A percentile compares a stretch with the other conserved stretches of the same genome.
Conservation (phyloP, 2,797 vertebrate species). For the Florisuga fusca region DNA sequence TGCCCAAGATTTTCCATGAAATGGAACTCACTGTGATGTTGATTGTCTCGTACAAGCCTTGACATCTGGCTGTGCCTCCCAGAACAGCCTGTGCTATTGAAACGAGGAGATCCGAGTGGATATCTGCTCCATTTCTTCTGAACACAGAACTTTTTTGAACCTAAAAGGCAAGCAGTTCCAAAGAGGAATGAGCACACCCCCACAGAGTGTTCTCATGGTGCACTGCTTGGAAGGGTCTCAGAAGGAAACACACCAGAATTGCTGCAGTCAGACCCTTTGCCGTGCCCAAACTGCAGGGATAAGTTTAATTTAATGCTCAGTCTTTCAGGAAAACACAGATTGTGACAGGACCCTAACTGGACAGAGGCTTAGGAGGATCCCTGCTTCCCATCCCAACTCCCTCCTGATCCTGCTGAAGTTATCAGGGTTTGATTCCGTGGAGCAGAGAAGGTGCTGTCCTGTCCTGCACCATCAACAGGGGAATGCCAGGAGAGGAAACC, state of each 20-base stretch:
- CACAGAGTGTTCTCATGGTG: accelerated
- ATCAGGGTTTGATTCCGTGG: background rate
- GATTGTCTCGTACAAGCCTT: conserved; percentile 93
- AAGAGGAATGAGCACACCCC: background rate
- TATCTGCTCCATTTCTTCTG: conserved; percentile 91
- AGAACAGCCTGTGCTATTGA: conserved; percentile 95
- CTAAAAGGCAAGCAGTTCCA: conserved; percentile 73
- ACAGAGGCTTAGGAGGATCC: background rate
- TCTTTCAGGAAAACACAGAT: background rate
- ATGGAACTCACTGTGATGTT: conserved; percentile 85
- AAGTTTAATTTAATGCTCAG: background rate
- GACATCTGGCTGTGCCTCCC: conserved; percentile 90
- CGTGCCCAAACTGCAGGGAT: accelerated
- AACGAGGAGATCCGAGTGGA: conserved; percentile 92
- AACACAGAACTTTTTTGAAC: conserved; percentile 94
- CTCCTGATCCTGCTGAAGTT: background rate
- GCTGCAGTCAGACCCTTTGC: background rate
- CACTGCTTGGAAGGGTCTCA: background rate
- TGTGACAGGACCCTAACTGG: background rate
- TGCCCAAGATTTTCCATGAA: background rate
- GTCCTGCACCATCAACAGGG: background rate
- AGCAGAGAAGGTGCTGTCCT: background rate
- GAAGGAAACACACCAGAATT: background rate
- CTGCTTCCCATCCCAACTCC: background rate
- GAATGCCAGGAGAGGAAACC: background rate